Conservation (phyloP, 2,888 invertebrate species). For the Acrocera orbiculus region DNA sequence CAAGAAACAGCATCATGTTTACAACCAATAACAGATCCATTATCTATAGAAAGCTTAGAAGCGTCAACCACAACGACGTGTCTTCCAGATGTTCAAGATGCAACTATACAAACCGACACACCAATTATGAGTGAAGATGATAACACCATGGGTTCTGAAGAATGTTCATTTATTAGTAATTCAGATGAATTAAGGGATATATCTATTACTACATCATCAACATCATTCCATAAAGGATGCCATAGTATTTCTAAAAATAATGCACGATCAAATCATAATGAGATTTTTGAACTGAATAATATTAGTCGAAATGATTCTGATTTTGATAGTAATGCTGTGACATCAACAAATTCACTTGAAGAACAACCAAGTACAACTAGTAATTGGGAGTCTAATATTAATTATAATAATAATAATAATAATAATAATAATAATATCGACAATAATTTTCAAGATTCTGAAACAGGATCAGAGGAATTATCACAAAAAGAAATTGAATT, state of each 20-base stretch:
- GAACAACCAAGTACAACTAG: constrained; percentile 3
- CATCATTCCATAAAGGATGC: constrained; percentile 6
- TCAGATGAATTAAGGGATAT: constrained; percentile 1
- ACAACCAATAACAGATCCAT: constrained; percentile 37
- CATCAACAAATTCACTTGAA: constrained; percentile 12
- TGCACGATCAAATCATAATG: background rate
- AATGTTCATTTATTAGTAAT: constrained; percentile 7
- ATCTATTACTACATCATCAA: constrained; percentile 8
- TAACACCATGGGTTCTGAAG: constrained; percentile 23
- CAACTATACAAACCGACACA: constrained; percentile 68
- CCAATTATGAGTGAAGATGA: constrained; percentile 51
- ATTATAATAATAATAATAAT: constrained; percentile 1
- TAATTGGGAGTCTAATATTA: background rate
- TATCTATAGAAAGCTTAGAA: constrained; percentile 20
- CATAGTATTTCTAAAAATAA: constrained; percentile 10
- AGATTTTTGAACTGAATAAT: background rate
- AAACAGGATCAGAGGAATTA: constrained; percentile 8
- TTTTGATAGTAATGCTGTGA: constrained; percentile 13
- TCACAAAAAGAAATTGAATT: constrained; percentile 12
- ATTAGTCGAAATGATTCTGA: constrained; percentile 10
- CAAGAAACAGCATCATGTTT: background rate
- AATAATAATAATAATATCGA: background rate
- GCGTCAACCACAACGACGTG: constrained; percentile 32
- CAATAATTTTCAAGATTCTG: background rate
- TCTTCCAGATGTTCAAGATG: constrained; percentile 53